Conservation (phyloP, 2,888 invertebrate genomes). For the Drosophila mulleri region DNA sequence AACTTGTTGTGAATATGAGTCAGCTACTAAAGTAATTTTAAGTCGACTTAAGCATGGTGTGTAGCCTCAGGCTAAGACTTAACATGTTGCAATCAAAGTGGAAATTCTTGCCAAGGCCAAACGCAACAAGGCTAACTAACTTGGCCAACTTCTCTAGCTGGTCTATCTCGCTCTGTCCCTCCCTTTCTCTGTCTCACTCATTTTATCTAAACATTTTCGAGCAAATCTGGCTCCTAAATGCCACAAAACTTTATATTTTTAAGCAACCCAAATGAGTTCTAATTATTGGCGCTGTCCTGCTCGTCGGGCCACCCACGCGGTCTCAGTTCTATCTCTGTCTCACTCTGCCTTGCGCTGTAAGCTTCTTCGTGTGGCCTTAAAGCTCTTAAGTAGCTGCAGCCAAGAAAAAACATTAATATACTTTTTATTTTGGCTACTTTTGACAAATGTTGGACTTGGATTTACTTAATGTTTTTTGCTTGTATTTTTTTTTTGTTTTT, state of each 20-base stretch:
- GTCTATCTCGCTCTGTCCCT: not conserved
- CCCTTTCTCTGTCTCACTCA: not conserved
- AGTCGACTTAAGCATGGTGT: constrained; percentile 13
- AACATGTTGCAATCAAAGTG: constrained; percentile 9
- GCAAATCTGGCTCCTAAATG: constrained; percentile 50
- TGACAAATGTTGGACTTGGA: constrained; percentile 29
- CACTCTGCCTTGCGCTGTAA: not conserved
- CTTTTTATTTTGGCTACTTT: constrained; percentile 29
- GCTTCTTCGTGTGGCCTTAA: constrained; percentile 17
- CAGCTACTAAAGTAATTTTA: constrained; percentile 10
- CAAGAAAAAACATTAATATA: constrained; percentile 28
- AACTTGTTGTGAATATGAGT: constrained; percentile 17
- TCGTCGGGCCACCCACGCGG: not conserved
- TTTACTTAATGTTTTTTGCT: not conserved
- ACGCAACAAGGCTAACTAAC: not conserved
- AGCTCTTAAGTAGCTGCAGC: constrained; percentile 26
- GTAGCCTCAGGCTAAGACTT: constrained; percentile 15
- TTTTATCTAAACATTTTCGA: constrained; percentile 18
- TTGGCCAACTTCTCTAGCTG: not conserved
- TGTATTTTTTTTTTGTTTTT: not conserved
- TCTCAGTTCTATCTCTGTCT: not conserved
- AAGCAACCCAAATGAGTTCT: constrained; percentile 69
- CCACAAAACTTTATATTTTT: constrained; percentile 56
- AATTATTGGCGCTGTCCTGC: constrained; percentile 42
- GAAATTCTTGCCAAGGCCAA: constrained; percentile 29